phyloP scores from a whole-genome alignment of 2,888 invertebrate species.

The Amiota mariae region DNA sequence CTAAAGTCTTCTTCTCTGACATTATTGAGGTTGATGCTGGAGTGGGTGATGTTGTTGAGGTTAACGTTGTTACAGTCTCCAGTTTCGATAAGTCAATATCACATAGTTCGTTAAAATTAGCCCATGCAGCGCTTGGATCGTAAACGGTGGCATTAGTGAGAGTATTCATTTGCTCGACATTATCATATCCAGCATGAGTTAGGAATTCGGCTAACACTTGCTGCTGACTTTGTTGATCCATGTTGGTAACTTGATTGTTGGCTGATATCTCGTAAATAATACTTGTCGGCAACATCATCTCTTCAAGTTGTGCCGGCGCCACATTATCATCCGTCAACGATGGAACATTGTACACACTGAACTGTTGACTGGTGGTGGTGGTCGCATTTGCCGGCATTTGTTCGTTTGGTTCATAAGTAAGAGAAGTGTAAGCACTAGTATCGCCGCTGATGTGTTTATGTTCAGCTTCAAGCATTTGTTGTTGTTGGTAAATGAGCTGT shows the following conservation, averaged over 20 bases:
- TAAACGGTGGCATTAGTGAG: background rate
- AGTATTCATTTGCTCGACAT: constrained; percentile 49
- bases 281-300: constrained; percentile 54
- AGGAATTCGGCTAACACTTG: constrained; percentile 67
- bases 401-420: constrained; percentile 18
- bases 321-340: constrained; percentile 63
- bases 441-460: constrained; percentile 51
- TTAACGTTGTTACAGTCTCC: constrained; percentile 57
- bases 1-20: constrained; percentile 55
- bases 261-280: constrained; percentile 67
- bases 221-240: constrained; percentile 67
- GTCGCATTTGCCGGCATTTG: constrained; percentile 21
- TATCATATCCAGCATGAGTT: constrained; percentile 64
- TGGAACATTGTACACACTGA: constrained; percentile 65
- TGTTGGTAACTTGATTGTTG: constrained; percentile 60
- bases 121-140: constrained; percentile 17
- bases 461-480: constrained; percentile 53
- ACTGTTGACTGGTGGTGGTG: constrained; percentile 50
- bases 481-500: constrained; percentile 66
- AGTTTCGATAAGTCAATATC: constrained; percentile 63
- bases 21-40: constrained; percentile 31
- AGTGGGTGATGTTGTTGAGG: constrained; percentile 8
- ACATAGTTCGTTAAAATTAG: constrained; percentile 44
- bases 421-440: constrained; percentile 31
- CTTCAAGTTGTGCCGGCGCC: constrained; percentile 26